These are phyloP conservation scores for Colossoma macropomum DNA, from an alignment of 2,113 vertebrate species.

Conservation along the genomic window DNA sequence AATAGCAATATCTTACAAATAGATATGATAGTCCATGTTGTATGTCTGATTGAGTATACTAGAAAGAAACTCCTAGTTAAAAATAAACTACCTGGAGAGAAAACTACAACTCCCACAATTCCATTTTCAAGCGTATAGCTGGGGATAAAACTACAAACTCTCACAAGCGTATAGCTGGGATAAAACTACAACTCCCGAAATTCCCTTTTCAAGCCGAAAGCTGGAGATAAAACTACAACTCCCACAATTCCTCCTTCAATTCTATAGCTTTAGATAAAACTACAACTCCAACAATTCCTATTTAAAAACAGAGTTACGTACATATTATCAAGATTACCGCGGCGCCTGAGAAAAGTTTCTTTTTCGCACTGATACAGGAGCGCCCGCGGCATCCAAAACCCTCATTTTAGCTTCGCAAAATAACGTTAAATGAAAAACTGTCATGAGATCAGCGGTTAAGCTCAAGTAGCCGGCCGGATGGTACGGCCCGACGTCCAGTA, in stretches of 20 bases:
- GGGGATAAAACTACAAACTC: no score
- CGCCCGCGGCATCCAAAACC: not conserved
- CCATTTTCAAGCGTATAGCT: no score
- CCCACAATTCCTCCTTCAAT: conserved; percentile 15
- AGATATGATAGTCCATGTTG: not conserved
- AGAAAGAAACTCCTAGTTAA: no score
- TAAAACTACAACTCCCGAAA: no score
- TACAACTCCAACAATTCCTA: conserved; percentile 39
- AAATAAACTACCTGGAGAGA: no score
- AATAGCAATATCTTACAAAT: no score
- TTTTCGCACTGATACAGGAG: not conserved
- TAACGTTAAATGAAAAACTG: not conserved
- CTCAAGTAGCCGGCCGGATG: no score
- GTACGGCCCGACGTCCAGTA: not conserved
- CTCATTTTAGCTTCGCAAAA: not conserved
- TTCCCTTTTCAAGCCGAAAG: no score
- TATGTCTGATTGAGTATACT: no score
- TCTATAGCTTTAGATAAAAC: not conserved
- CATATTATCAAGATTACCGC: not conserved
- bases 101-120: no score
- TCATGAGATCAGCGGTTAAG: not conserved
- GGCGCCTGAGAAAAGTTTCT: not conserved
- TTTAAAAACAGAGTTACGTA: conserved; percentile 14
- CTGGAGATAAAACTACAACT: conserved; percentile 12
- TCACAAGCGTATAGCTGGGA: no score